Evolutionary conservation across 1,140 invertebrate genomes (phyloP), one percentile per base, ranked within the genome.

Genomic region (Metopolophium dirhodum): DNA sequence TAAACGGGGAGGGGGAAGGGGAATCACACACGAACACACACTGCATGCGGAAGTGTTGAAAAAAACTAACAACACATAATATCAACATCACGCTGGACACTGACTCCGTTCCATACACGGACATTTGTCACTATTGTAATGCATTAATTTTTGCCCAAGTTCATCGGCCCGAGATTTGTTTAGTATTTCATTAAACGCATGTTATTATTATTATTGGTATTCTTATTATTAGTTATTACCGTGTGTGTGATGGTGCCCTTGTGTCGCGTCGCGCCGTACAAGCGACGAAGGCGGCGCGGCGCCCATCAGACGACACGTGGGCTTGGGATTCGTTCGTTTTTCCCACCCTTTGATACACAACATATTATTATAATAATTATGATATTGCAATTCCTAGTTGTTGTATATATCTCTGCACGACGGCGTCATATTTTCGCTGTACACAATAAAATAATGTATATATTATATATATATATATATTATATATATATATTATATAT

Each of bases 41-140:
- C 45, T 83, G 82, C 37, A 92, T 47, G 77, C 91, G 91, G 91
- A 92, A 92, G 91, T 92, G 68, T 54, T 23, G 30, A 49, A 91
- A 77, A 92, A 83, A 83, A 83, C 47, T 83, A 82, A n/a, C 68
- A 91, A 91, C n/a, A 77, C n/a, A n/a, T 77, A 77, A 83, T 82
- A 92, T 82, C 83, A 92, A 92, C 91, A 92, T 92, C 87, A 37
- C 47, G 20, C n/a, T 92, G 91, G 91, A 82, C 91, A 83, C n/a
- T 49, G 77, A 83, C 90, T 83, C 51, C 91, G 14, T 92, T 92
- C 22, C n/a, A 26, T 51, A 45, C 77, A 92, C 77, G 37, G 68
- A 37, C 41, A n/a, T 23, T 7, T 91, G 45, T 30, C 82, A 49
- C 45, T 47, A n/a, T 61, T 91, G 90, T 91, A 91, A 14, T 91